phyloP scores from a whole-genome alignment of 2,797 vertebrate species.

The Lates japonicus region DNA sequence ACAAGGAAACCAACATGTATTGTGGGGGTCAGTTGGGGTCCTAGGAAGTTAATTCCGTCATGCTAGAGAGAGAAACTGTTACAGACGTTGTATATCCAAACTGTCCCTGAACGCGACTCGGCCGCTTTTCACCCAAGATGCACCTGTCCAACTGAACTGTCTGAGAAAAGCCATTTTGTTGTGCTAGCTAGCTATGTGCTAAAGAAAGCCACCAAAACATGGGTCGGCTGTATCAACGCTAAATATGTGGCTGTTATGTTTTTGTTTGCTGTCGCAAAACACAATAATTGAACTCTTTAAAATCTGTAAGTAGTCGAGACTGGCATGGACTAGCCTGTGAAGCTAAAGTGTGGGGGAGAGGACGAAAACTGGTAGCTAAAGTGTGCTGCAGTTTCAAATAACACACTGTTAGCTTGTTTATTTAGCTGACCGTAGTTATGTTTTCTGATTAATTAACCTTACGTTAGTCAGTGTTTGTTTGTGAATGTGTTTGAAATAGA shows the following conservation, averaged over 20 bases:
- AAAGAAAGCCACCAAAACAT: slow-evolving; percentile 70
- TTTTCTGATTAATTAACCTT: slow-evolving; percentile 43
- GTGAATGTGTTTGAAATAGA: slow-evolving; percentile 50
- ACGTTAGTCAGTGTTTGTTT: slow-evolving; percentile 15
- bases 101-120: slow-evolving; percentile 63
- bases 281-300: slow-evolving; percentile 35
- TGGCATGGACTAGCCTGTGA: slow-evolving; percentile 50
- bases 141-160: slow-evolving; percentile 76
- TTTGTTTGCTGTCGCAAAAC: slow-evolving; percentile 42
- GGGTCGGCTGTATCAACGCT: slow-evolving; percentile 53
- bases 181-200: slow-evolving; percentile 77
- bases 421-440: slow-evolving; percentile 60
- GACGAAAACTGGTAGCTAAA: slow-evolving; percentile 64
- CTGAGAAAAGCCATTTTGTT: slow-evolving; percentile 88
- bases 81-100: background rate
- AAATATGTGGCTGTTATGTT: slow-evolving; percentile 60
- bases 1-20: background rate
- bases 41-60: background rate
- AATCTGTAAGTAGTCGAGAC: slow-evolving; percentile 39
- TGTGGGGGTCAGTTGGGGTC: background rate
- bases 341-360: slow-evolving; percentile 56
- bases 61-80: background rate
- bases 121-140: slow-evolving; percentile 81
- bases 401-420: slow-evolving; percentile 76
- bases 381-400: slow-evolving; percentile 73